Base-by-base conservation (phyloP, 1,140 invertebrate species). In the Steinernema khuongi region DNA sequence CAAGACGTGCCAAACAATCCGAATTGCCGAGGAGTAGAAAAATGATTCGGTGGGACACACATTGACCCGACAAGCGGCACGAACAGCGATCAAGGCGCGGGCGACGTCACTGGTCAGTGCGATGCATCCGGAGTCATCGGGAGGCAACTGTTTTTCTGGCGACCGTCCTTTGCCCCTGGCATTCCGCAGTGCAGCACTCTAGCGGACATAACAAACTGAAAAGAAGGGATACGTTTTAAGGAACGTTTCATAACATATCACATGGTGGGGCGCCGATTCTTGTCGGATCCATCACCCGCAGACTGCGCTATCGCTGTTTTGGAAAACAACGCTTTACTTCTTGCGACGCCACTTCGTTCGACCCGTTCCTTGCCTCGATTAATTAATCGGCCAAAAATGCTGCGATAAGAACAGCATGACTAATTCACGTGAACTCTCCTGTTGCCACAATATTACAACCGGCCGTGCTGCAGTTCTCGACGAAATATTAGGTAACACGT, bases 261-360 rank as follows among this genome's bases (percentile, higher is more conserved):
- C n/a, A n/a, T n/a, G n/a, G n/a, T n/a, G n/a, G n/a, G n/a, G n/a
- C n/a, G n/a, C n/a, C n/a, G n/a, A n/a, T n/a, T n/a, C n/a, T n/a
- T n/a, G n/a, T 60, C 50, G 22, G 50, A 60, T 60, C 50, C 14
- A 60, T 60, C 50, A 60, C 50, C 4, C 50, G 50, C 50, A 14
- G 50, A 60, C 50, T 60, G 14, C 50, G 50, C 19, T 7, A 4
- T 60, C 50, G n/a, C 36, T 11, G 36, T 60, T 60, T 11, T 60
- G 50, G 14, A 60, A 60, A 60, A 60, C 50, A 60, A 60, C 50
- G 36, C 7, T 41, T 41, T 41, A 41, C 36, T 11, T 41, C n/a
- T n/a, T n/a, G n/a, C n/a, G n/a, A n/a, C n/a, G n/a, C 36, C 7
- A 41, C n/a, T 11, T 7, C 36, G 7, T 41, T 41, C 36, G n/a